Evolutionary conservation across 1,140 invertebrate species (phyloP), one percentile per base, ranked within the genome.

Genomic region (Heterodera schachtii): DNA sequence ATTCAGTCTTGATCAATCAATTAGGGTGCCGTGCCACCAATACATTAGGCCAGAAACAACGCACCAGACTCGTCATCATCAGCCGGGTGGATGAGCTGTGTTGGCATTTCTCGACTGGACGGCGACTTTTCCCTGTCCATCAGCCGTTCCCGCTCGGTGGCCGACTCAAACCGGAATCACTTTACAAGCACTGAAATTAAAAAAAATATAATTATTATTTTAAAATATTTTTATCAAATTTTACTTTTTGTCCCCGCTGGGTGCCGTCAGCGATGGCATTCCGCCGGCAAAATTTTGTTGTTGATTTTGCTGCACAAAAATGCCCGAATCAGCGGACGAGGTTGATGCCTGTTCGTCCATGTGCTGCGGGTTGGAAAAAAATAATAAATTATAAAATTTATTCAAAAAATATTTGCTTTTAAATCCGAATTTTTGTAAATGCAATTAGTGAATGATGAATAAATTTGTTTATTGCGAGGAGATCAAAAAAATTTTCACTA

Each of bases 91-190:
- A 92, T 89, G 21, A 90, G 82, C 41, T 91, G 90, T 0, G 90
- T 87, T 8, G 91, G 87, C 82, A 89, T 87, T 78, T 90, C 88
- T 6, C 77, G 77, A 41, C 44, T 74, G 52, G 85, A 91, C 90
- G 88, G 93, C 93, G 81, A 94, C 9, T 85, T 71, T 16, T 78
- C 77, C 31, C 44, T 71, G 31, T 43, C 49, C 84, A 46, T 73
- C 83, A 8, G 94, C n/a, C 92, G 87, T 90, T 96, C 94, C 73
- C 95, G 90, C 91, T 96, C 95, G 3, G 94, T 94, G 13, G 94
- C 93, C 41, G 94, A 94, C 89, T 95, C 94, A 86, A 95, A 93
- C 85, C 92, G 94, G 94, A 46, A 94, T 90, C 57, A 96, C 94
- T 90, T 95, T 94, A 13, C 66, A 82, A 16, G 75, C 19, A 46